Evolutionary conservation across 2,888 invertebrate genomes (phyloP).

Genomic region (Reticulitermes lucifugus): DNA sequence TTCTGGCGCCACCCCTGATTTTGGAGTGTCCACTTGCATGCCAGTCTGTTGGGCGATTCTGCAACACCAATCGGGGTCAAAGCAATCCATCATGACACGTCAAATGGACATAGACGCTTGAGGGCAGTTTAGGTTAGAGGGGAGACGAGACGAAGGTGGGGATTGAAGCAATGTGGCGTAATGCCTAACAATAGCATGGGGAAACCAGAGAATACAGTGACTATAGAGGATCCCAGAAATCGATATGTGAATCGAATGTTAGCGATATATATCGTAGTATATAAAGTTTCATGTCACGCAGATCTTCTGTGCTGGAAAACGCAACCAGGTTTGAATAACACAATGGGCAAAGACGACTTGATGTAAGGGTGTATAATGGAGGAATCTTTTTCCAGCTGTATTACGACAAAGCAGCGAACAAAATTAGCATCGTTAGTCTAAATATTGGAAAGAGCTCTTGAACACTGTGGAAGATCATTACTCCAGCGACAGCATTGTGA

Average conservation of each 20-base stretch:
- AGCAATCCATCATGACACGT: slow-evolving; percentile 37
- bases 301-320: not conserved
- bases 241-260: slow-evolving; percentile 35
- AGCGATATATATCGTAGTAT: slow-evolving; percentile 32
- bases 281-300: slow-evolving; percentile 36
- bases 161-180: slow-evolving; percentile 21
- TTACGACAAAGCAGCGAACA: too few relatives aligned
- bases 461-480: too few relatives aligned
- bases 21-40: too few relatives aligned
- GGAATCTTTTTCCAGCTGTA: not conserved
- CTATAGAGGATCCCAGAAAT: not conserved
- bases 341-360: not conserved
- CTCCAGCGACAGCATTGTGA: too few relatives aligned
- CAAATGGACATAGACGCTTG: slow-evolving; percentile 38
- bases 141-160: not conserved
- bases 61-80: slow-evolving; percentile 27
- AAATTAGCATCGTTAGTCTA: too few relatives aligned
- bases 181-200: slow-evolving; percentile 38
- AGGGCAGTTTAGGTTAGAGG: slow-evolving; percentile 31
- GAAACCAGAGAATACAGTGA: slow-evolving; percentile 28
- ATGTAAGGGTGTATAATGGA: not conserved
- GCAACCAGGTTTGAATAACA: not conserved
- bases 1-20: too few relatives aligned
- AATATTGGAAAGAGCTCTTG: too few relatives aligned
- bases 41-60: not conserved